Percentiles rank a stretch among this genome's conserved stretches.
These are phyloP conservation scores for Drosophila arizonae DNA, from an alignment of 1,140 invertebrate genomes.

Conservation along the genomic window DNA sequence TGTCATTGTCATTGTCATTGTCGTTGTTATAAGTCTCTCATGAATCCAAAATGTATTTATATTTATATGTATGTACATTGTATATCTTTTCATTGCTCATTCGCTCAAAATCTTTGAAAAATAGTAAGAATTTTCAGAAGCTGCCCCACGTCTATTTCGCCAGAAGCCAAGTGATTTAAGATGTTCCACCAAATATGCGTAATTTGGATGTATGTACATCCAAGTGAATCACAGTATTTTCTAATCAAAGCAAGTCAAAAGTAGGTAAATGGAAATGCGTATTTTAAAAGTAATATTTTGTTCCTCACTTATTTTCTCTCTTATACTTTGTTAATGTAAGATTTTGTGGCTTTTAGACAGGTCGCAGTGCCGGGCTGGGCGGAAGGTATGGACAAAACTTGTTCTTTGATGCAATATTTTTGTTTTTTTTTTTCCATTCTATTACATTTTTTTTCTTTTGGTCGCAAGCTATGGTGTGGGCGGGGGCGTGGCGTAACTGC, in stretches of 20 bases:
- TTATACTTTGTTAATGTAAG: constrained; percentile 50
- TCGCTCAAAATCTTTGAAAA: no score
- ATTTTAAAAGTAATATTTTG: constrained; percentile 63
- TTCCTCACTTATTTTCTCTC: constrained; percentile 1
- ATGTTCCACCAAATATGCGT: no score
- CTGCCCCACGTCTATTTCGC: no score
- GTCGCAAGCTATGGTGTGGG: background rate
- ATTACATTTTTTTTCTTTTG: constrained; percentile 12
- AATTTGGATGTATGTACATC: background rate
- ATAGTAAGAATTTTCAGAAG: no score
- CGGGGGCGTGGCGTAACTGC: constrained; percentile 13
- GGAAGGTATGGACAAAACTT: constrained; percentile 46
- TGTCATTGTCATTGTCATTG: no score
- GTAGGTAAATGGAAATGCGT: constrained; percentile 45
- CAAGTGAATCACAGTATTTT: constrained; percentile 45
- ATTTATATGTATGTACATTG: no score
- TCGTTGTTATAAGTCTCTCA: no score
- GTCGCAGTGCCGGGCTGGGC: background rate
- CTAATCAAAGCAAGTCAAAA: constrained; percentile 58
- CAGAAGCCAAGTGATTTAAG: no score
- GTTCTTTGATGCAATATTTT: constrained; percentile 69
- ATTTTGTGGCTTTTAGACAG: constrained; percentile 63
- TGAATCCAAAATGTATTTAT: no score
- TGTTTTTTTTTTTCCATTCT: constrained; percentile 20
- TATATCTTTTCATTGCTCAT: no score